phyloP scores from a whole-genome alignment of 2,888 invertebrate species.

The Hylaea fasciaria region DNA sequence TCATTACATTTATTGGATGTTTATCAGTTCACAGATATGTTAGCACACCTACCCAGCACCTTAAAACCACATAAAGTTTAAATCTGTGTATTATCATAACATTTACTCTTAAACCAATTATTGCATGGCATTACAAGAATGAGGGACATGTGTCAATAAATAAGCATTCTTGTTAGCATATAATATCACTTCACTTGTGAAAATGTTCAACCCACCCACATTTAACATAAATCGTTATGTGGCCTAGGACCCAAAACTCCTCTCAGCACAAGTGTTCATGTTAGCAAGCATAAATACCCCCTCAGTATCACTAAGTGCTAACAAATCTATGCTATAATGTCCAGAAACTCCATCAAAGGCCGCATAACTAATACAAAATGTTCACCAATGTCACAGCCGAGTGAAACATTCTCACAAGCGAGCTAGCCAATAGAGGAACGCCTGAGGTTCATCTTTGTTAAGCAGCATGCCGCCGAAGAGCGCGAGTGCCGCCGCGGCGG shows the following conservation, averaged over 20 bases:
- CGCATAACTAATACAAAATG: too few species aligned
- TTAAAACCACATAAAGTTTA: conserved; percentile 9
- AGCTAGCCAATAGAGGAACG: conserved; percentile 47
- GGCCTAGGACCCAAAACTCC: not conserved
- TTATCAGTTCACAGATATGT: not conserved
- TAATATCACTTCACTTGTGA: conserved; percentile 14
- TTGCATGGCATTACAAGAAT: conserved; percentile 28
- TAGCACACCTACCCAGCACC: not conserved
- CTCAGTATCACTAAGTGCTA: too few species aligned
- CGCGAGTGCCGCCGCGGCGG: conserved; percentile 70
- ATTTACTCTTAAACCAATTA: conserved; percentile 29
- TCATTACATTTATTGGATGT: not conserved
- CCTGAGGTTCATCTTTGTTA: conserved; percentile 55
- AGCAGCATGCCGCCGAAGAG: conserved; percentile 68
- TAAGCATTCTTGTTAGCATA: conserved; percentile 16
- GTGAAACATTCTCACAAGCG: conserved; percentile 3
- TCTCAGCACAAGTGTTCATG: too few species aligned
- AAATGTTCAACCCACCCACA: conserved; percentile 3
- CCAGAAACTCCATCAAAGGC: not conserved
- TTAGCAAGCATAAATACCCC: too few species aligned
- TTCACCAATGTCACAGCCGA: not conserved
- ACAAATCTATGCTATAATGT: not conserved
- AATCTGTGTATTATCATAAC: conserved; percentile 24
- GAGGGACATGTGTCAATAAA: conserved; percentile 5
- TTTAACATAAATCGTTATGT: not conserved